Evolutionary conservation across 1,140 invertebrate genomes (phyloP).

Genomic region (Aricia agestis): DNA sequence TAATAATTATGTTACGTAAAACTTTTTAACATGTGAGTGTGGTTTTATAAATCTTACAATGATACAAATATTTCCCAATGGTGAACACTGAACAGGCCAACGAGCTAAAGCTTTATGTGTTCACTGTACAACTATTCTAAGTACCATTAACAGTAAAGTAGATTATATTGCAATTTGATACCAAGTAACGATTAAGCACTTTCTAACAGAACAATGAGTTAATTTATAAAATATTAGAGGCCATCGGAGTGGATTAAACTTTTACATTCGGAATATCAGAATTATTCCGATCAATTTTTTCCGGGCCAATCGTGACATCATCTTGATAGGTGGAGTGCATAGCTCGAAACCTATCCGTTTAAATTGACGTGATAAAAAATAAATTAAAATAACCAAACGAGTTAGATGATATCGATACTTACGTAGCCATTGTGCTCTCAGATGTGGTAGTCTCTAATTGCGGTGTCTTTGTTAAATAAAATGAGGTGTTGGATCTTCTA

Average conservation of each 20-base stretch:
- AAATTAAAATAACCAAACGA: constrained; percentile 67
- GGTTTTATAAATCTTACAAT: too few relatives aligned
- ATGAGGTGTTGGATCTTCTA: constrained; percentile 73
- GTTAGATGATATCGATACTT: constrained; percentile 67
- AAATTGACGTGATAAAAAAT: constrained; percentile 71
- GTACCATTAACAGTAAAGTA: not conserved
- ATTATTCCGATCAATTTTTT: constrained; percentile 61
- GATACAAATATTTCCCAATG: too few relatives aligned
- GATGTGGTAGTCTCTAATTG: constrained; percentile 68
- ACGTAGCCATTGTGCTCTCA: constrained; percentile 56
- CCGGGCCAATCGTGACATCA: constrained; percentile 34
- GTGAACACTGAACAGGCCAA: too few relatives aligned
- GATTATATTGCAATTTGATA: not conserved
- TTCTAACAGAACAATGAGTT: not conserved
- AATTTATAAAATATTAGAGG: constrained; percentile 10
- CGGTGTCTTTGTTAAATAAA: constrained; percentile 71
- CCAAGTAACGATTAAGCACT: not conserved
- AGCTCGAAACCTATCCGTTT: constrained; percentile 60
- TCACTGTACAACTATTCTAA: too few relatives aligned
- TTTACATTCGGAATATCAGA: constrained; percentile 36
- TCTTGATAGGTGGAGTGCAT: constrained; percentile 42
- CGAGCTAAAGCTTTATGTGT: too few relatives aligned
- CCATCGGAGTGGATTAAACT: constrained; percentile 20
- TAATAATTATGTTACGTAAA: not conserved
- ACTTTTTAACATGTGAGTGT: not conserved